Evolutionary conservation across 2,113 vertebrate genomes (phyloP), one percentile per base, ranked within the genome.

Genomic region (Leptocoma aspasia): DNA sequence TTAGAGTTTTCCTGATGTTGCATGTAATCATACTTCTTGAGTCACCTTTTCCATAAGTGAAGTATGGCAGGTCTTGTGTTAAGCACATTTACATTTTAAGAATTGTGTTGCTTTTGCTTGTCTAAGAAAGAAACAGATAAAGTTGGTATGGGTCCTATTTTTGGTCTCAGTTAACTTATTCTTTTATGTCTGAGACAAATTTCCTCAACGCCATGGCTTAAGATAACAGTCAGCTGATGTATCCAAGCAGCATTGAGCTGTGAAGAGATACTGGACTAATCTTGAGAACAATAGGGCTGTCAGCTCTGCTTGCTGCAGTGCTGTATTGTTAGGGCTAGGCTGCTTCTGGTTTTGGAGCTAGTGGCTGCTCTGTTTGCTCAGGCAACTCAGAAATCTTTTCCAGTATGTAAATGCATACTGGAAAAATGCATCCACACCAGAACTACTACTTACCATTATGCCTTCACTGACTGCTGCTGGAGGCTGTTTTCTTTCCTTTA

Each of bases 301-400:
- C 41, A 47, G 14, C 14, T 71, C 39, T 63, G 47, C 17, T 66
- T 53, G 15, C 2, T 53, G n/a, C 0, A 2, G 23, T 1, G 1
- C 27, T 57, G 47, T 15, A 16, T 71, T 2, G 0, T 31, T 63
- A 11, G 33, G n/a, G 30, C n/a, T 59, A 26, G 3, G 4, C 20
- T 64, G 37, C 57, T 45, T 66, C 53, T 42, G 33, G 6, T 54
- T 79, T 90, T 50, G 33, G 47, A 39, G 15, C 15, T 35, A 70
- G 35, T 20, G 60, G 44, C 47, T 45, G 18, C n/a, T 77, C 23
- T 3, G 1, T 78, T 65, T 65, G 82, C 41, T 64, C 61, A 56
- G 35, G 30, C 42, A 82, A n/a, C 44, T 30, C 57, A 39, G 60
- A 71, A 35, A 19, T 70, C 2, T 57, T 81, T 73, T 73, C 14